A percentile compares a stretch with the other conserved stretches of the same genome.
Conservation (phyloP, 2,888 invertebrate species). For the Nymphalis c-album region DNA sequence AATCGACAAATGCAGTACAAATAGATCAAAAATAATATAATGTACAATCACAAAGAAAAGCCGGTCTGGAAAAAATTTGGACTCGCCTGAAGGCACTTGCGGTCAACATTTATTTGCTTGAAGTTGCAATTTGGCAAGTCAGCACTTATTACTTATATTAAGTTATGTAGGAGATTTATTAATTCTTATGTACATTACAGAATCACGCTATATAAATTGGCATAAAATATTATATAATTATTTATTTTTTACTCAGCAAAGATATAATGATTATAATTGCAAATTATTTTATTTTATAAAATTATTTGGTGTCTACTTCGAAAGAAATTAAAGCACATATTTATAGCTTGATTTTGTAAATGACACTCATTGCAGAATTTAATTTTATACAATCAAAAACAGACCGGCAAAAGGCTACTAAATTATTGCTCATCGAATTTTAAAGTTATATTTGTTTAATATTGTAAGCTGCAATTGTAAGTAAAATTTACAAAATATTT, state of each 20-base stretch:
- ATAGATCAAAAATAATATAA: conserved; percentile 42
- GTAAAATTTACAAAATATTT: conserved; percentile 14
- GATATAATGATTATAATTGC: background rate
- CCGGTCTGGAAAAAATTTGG: conserved; percentile 62
- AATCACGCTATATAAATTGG: conserved; percentile 11
- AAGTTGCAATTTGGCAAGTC: conserved; percentile 65
- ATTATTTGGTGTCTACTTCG: background rate
- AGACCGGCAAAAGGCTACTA: conserved; percentile 68
- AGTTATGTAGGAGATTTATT: conserved; percentile 7
- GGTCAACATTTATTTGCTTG: conserved; percentile 65
- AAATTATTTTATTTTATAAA: background rate
- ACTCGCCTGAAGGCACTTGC: conserved; percentile 78
- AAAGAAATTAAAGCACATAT: too few relatives aligned
- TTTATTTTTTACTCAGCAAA: background rate
- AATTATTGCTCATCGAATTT: conserved; percentile 67
- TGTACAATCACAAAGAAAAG: conserved; percentile 40
- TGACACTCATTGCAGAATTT: conserved; percentile 3
- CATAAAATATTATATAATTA: background rate
- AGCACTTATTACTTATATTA: conserved; percentile 29
- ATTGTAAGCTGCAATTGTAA: conserved; percentile 17
- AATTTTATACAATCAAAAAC: conserved; percentile 37
- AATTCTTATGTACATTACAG: conserved; percentile 21
- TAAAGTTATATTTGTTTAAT: conserved; percentile 16
- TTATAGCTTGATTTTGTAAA: conserved; percentile 16
- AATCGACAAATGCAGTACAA: conserved; percentile 53